Evolutionary conservation across 2,888 invertebrate genomes (phyloP).

Genomic region (Cylloceria caligata): DNA sequence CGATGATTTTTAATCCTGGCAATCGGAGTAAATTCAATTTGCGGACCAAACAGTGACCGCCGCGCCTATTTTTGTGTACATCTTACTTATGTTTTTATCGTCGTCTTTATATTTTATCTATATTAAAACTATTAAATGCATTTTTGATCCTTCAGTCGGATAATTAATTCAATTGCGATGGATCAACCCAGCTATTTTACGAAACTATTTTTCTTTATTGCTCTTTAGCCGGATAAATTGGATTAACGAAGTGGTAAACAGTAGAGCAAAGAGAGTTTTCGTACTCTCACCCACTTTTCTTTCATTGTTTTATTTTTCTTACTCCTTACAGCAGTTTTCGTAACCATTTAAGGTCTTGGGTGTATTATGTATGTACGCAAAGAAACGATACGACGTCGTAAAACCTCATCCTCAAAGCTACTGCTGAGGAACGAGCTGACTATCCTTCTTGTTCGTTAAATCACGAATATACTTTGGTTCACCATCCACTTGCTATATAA

Average conservation of each 20-base stretch:
- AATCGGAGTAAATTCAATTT: conserved; percentile 71
- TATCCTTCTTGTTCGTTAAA: conserved; percentile 37
- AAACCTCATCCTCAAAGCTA: conserved; percentile 28
- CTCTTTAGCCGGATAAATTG: conserved; percentile 23
- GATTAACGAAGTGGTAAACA: conserved; percentile 33
- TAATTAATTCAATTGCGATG: too few species aligned
- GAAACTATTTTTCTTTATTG: not conserved
- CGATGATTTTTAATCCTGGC: conserved; percentile 72
- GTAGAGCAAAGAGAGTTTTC: not conserved
- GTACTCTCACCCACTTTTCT: not conserved
- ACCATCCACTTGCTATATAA: conserved; percentile 40
- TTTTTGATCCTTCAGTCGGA: not conserved
- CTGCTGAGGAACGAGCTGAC: conserved; percentile 12
- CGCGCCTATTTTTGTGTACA: not conserved
- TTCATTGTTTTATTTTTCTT: conserved; percentile 19
- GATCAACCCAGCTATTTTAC: not conserved
- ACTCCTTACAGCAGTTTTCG: not conserved
- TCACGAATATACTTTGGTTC: conserved; percentile 36
- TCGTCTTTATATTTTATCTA: conserved; percentile 36
- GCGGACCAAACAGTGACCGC: conserved; percentile 55
- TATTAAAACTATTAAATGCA: not conserved
- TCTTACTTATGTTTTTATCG: conserved; percentile 66
- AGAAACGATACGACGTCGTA: conserved; percentile 49
- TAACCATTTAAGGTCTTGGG: not conserved
- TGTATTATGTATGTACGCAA: conserved; percentile 10